phyloP scores from a whole-genome alignment of 2,888 invertebrate species.

The Tanytarsus gracilentus region DNA sequence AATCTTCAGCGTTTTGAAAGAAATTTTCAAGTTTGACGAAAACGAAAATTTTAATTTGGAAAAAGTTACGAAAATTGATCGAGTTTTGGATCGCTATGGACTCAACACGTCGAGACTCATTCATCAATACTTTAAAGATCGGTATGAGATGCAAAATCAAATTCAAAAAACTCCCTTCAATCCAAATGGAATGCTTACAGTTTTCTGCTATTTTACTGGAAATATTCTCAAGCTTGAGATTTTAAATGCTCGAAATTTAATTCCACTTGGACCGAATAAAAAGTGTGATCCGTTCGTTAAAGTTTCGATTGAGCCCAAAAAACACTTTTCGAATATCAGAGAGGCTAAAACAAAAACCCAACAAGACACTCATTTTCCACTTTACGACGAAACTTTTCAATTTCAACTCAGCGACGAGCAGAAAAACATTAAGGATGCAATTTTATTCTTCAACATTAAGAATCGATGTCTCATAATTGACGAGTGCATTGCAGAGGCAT shows the following conservation, averaged over 20 bases:
- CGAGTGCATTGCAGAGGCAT: slow-evolving; percentile 17
- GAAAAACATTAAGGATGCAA: slow-evolving; percentile 1
- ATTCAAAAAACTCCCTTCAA: slow-evolving; percentile 7
- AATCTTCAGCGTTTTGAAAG: not conserved
- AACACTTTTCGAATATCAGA: not conserved
- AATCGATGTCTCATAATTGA: not conserved
- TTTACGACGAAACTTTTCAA: slow-evolving; percentile 12
- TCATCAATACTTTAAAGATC: slow-evolving; percentile 23
- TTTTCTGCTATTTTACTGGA: not conserved
- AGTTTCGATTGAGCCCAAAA: not conserved
- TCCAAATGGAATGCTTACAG: slow-evolving; percentile 2
- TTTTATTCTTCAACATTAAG: slow-evolving; percentile 14
- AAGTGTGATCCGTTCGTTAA: slow-evolving; percentile 21
- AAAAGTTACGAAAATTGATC: slow-evolving; percentile 3
- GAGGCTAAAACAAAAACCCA: slow-evolving; percentile 12
- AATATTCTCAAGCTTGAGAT: not conserved
- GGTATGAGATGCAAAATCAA: slow-evolving; percentile 5
- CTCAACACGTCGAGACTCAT: slow-evolving; percentile 4
- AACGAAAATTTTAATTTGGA: not conserved
- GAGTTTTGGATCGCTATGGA: slow-evolving; percentile 4
- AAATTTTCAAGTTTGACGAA: not conserved
- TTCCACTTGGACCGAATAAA: slow-evolving; percentile 7
- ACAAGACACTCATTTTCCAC: slow-evolving; percentile 14
- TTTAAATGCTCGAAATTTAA: slow-evolving; percentile 15
- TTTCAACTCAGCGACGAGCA: slow-evolving; percentile 1